These are phyloP conservation scores for Cantharis rustica DNA, from an alignment of 2,888 invertebrate genomes.

Conservation along the genomic window DNA sequence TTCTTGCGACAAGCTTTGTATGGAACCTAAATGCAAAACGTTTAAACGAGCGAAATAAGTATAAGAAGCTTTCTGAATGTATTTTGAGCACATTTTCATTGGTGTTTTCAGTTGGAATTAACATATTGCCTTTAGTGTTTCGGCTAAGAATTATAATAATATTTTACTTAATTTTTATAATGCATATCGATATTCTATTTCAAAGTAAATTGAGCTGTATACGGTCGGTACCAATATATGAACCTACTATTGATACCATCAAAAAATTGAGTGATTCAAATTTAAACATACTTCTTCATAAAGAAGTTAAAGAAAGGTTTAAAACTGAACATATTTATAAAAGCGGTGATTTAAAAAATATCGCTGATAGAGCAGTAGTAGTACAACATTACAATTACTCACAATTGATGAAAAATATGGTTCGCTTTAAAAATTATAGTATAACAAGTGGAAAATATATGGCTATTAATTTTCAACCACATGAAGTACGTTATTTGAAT, in stretches of 20 bases:
- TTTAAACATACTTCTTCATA: neutral
- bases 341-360: neutral
- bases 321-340: neutral
- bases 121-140: neutral
- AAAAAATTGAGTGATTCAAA: neutral
- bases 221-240: neutral
- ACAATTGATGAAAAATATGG: neutral
- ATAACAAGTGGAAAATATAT: neutral
- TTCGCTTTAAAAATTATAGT: neutral
- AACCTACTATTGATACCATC: neutral
- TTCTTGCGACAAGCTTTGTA: neutral
- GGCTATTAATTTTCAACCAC: neutral
- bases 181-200: neutral
- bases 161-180: neutral
- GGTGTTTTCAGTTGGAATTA: neutral
- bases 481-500: no score
- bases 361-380: neutral
- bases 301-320: neutral
- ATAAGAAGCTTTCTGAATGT: neutral
- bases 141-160: neutral
- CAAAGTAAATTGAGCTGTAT: neutral
- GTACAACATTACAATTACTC: neutral
- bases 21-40: neutral
- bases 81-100: neutral
- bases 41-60: neutral